phyloP scores from a whole-genome alignment of 1,140 invertebrate genomes.

The Listronotus bonariensis region DNA sequence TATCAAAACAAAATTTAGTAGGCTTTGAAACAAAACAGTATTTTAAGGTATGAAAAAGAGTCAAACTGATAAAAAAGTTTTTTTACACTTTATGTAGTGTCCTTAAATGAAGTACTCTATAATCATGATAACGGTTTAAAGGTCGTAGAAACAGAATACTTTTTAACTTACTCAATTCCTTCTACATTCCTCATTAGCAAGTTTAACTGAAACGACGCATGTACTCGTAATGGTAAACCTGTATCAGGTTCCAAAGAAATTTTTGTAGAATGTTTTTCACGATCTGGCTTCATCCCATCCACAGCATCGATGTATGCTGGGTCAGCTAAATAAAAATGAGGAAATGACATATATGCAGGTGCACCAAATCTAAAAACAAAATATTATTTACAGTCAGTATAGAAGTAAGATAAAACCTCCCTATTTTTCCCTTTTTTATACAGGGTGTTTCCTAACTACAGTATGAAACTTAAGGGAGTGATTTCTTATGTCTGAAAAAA shows the following conservation, averaged over 20 bases:
- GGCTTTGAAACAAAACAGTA: too few relatives aligned
- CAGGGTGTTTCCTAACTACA: too few relatives aligned
- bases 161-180: conserved; percentile 61
- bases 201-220: conserved; percentile 75
- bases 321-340: conserved; percentile 86
- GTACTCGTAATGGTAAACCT: conserved; percentile 70
- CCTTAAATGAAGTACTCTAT: not conserved
- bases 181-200: conserved; percentile 65
- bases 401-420: too few relatives aligned
- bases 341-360: conserved; percentile 81
- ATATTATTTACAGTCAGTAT: not conserved
- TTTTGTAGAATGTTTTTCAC: conserved; percentile 69
- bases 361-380: conserved; percentile 64
- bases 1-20: too few relatives aligned
- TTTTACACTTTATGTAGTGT: too few relatives aligned
- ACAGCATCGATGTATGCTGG: conserved; percentile 66
- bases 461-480: too few relatives aligned
- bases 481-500: too few relatives aligned
- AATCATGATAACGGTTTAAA: not conserved
- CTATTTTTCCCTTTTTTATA: too few relatives aligned
- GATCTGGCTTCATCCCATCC: conserved; percentile 71
- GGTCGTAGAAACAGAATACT: not conserved
- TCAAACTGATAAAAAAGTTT: too few relatives aligned
- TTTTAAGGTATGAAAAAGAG: too few relatives aligned
- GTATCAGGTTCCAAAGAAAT: conserved; percentile 73